These are phyloP conservation scores for Haliclona indistincta DNA, from an alignment of 37 sponge, comb jelly and placozoan genomes.

Conservation along the genomic window DNA sequence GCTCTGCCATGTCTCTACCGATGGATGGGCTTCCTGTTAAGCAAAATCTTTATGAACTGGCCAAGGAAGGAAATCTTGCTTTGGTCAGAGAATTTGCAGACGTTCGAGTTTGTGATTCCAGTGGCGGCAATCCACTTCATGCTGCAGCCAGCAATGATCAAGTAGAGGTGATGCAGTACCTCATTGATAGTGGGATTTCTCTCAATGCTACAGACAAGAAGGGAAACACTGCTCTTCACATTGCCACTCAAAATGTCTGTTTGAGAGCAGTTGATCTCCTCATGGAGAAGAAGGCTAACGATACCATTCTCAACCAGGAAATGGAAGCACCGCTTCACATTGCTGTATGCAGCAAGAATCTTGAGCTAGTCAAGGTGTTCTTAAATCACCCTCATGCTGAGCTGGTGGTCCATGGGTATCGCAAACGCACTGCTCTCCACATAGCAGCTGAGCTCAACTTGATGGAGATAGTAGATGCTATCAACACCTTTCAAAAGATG, in stretches of 20 bases:
- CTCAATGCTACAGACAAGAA: constrained; percentile 58
- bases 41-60: too few species aligned
- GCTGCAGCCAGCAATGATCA: constrained; percentile 53
- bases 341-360: constrained; percentile 43
- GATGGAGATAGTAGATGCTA: constrained; percentile 37
- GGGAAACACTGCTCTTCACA: constrained; percentile 85
- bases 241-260: constrained; percentile 47
- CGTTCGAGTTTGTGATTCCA: constrained; percentile 10
- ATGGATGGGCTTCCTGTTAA: too few species aligned
- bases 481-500: constrained; percentile 19
- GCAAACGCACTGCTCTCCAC: constrained; percentile 71
- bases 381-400: constrained; percentile 38
- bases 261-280: constrained; percentile 47
- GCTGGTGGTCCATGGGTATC: constrained; percentile 25
- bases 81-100: too few species aligned
- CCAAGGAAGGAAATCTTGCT: too few species aligned
- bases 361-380: constrained; percentile 36
- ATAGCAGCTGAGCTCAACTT: constrained; percentile 68
- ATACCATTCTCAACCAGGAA: constrained; percentile 42
- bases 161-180: constrained; percentile 49
- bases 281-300: constrained; percentile 48
- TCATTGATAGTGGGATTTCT: constrained; percentile 61
- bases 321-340: constrained; percentile 67
- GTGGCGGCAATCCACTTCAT: constrained; percentile 60
- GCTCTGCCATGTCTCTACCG: too few species aligned